Percentiles rank a stretch among this genome's conserved stretches.
These are phyloP conservation scores for Tolypeutes matacus DNA, from an alignment of 2,797 vertebrate genomes.

Conservation along the genomic window DNA sequence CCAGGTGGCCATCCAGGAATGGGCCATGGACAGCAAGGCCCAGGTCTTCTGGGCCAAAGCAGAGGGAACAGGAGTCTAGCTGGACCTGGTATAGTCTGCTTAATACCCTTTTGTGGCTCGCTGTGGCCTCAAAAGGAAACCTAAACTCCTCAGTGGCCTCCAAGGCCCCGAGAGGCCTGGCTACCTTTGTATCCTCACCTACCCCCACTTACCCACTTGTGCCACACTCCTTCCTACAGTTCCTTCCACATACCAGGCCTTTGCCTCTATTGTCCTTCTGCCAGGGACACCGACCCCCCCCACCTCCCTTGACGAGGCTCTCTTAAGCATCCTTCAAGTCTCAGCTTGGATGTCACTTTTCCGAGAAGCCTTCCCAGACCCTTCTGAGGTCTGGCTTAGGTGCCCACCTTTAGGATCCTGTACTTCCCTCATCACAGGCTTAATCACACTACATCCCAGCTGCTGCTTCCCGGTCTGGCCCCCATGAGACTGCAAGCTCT, in stretches of 20 bases:
- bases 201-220: fast-evolving
- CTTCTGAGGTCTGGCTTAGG: not conserved
- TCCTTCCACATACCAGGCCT: not conserved
- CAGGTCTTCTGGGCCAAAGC: not conserved
- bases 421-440: too few species aligned
- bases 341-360: not conserved
- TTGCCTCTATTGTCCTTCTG: not conserved
- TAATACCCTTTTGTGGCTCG: not conserved
- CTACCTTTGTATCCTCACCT: not conserved
- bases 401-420: not conserved
- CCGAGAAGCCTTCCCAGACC: not conserved
- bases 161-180: not conserved
- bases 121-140: not conserved
- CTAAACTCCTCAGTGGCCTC: not conserved
- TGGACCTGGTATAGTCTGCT: not conserved
- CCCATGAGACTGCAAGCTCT: not conserved
- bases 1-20: not conserved
- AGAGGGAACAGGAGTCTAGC: not conserved
- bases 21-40: not conserved
- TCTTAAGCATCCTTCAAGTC: not conserved
- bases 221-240: not conserved
- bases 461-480: not conserved
- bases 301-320: not conserved
- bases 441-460: fast-evolving
- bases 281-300: not conserved